These are phyloP conservation scores for Fistularia commersonii DNA, from an alignment of 2,797 vertebrate genomes.

Conservation along the genomic window DNA sequence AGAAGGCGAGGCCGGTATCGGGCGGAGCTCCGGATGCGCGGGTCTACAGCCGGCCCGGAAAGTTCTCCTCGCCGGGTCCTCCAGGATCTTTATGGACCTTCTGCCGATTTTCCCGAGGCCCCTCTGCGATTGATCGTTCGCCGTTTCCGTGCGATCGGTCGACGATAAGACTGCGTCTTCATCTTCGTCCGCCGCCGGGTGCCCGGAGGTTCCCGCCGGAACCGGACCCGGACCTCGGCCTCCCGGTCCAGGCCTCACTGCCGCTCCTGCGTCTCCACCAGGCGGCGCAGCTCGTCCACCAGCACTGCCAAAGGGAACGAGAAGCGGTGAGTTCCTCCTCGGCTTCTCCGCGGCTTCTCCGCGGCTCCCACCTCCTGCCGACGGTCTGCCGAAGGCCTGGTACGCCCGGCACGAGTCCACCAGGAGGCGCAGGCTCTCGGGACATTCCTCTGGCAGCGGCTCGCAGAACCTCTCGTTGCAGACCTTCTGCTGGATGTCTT, in stretches of 20 bases:
- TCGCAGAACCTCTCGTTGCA: slow-evolving; percentile 44
- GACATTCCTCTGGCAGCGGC: slow-evolving; percentile 74
- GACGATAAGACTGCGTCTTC: too few relatives aligned
- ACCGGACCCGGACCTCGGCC: neutral
- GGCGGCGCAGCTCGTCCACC: slow-evolving; percentile 62
- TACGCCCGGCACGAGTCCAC: slow-evolving; percentile 71
- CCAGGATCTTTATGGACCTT: too few relatives aligned
- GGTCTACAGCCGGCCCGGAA: too few relatives aligned
- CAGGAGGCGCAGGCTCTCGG: slow-evolving; percentile 55
- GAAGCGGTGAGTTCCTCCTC: neutral
- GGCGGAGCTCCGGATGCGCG: too few relatives aligned
- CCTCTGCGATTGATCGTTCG: too few relatives aligned
- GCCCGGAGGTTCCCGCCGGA: neutral
- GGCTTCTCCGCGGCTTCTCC: neutral
- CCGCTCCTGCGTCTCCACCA: slow-evolving; percentile 46
- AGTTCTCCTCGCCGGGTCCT: too few relatives aligned
- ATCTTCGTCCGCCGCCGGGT: too few relatives aligned
- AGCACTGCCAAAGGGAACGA: slow-evolving; percentile 51
- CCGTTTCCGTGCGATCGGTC: too few relatives aligned
- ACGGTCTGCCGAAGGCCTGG: slow-evolving; percentile 74
- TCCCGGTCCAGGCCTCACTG: slow-evolving; percentile 7
- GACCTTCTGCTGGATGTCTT: slow-evolving; percentile 68
- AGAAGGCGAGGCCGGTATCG: too few relatives aligned
- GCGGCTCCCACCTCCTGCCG: slow-evolving; percentile 65
- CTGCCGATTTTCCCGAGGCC: too few relatives aligned